These are phyloP conservation scores for Nemapogon koenigi DNA, from an alignment of 2,888 invertebrate genomes.

Conservation along the genomic window DNA sequence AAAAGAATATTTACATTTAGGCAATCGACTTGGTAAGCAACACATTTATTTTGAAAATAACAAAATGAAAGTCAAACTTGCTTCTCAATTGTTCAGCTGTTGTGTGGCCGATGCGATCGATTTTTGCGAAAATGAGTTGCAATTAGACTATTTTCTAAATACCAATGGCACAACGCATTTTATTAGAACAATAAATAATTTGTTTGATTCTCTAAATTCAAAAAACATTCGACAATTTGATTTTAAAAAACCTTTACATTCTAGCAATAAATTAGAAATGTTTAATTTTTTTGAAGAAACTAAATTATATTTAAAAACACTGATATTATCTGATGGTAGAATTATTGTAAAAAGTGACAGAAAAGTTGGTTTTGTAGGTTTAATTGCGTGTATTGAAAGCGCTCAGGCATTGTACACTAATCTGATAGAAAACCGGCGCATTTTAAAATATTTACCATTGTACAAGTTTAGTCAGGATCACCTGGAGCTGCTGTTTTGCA, in stretches of 20 bases:
- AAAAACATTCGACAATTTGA: conserved; percentile 2
- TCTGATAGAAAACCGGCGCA: neutral
- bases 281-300: neutral
- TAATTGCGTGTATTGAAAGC: neutral
- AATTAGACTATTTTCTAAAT: neutral
- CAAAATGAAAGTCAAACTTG: conserved; percentile 5
- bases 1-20: neutral
- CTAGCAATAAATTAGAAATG: neutral
- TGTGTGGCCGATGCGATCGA: neutral
- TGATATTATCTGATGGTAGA: neutral
- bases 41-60: conserved; percentile 3
- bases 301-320: neutral
- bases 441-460: conserved; percentile 4
- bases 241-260: conserved; percentile 1
- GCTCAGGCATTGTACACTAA: neutral
- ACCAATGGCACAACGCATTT: neutral
- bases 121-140: conserved; percentile 1
- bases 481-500: neutral
- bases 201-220: conserved; percentile 3
- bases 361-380: conserved; percentile 4
- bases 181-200: neutral
- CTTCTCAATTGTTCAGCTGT: neutral
- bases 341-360: neutral
- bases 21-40: neutral
- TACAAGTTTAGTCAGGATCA: conserved; percentile 1